A percentile compares a stretch with the other conserved stretches of the same genome.
Conservation (phyloP, 2,113 vertebrate genomes). For the Sinocyclocheilus maitianheensis region DNA sequence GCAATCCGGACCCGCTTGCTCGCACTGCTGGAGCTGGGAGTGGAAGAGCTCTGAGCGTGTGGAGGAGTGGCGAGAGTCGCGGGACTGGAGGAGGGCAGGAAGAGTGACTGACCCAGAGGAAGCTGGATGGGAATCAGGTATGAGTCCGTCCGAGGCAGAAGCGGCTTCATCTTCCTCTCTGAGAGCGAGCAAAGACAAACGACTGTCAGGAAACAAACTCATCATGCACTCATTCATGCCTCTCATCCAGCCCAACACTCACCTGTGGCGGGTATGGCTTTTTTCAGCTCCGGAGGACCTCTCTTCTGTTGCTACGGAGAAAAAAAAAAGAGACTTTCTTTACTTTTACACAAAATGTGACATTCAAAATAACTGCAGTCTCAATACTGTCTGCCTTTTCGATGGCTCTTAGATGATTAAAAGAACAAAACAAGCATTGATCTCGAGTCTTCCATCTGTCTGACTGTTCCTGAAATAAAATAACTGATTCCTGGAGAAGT, state of each 20-base stretch:
- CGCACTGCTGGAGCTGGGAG: slow-evolving; percentile 61
- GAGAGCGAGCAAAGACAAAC: slow-evolving; percentile 43
- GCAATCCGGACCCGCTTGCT: slow-evolving; percentile 85
- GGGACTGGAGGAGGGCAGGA: slow-evolving; percentile 75
- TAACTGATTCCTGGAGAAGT: neutral
- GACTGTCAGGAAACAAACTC: neutral
- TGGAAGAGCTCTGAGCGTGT: slow-evolving; percentile 65
- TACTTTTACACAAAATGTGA: neutral
- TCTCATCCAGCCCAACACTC: slow-evolving; percentile 46
- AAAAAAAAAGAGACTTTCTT: neutral
- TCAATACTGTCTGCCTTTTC: neutral
- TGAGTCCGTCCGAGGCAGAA: slow-evolving; percentile 87
- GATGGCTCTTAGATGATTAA: too few species aligned
- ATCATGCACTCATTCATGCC: neutral
- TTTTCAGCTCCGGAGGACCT: slow-evolving; percentile 72
- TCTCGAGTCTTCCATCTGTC: neutral
- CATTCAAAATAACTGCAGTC: neutral
- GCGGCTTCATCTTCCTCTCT: slow-evolving; percentile 92
- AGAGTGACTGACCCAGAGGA: slow-evolving; percentile 79
- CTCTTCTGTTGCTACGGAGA: slow-evolving; percentile 78
- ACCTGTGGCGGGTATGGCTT: slow-evolving; percentile 63
- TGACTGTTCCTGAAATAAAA: slow-evolving; percentile 57
- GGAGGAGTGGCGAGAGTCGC: slow-evolving; percentile 68
- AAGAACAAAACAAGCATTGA: slow-evolving; percentile 8
- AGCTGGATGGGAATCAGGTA: slow-evolving; percentile 93